Base-by-base conservation (phyloP, 2,888 invertebrate genomes). In the Apomyelois bistriatella region DNA sequence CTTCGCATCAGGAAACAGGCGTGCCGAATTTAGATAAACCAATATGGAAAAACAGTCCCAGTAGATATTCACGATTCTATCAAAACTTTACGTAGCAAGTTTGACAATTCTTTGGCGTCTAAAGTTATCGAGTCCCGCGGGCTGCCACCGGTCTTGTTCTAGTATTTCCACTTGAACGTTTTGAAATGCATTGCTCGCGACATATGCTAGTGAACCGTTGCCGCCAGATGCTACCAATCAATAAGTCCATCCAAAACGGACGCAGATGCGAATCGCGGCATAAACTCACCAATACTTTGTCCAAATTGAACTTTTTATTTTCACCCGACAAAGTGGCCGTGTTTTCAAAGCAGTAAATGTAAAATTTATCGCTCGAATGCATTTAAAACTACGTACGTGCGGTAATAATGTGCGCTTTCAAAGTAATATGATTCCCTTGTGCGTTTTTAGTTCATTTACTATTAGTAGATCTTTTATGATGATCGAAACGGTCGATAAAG, bases 281-380 rank as follows among this genome's bases (percentile, higher is more conserved):
- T 65, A 66, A 68, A 70, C 67, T 68, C 66, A 69, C 69, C 70
- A 66, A 74, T 72, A 79, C 74, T 77, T 75, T 72, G 68, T 75
- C 67, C 71, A 73, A 79, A 80, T 79, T 74, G 76, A 79, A 81
- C 79, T 83, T 83, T 82, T 85, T 82, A 83, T 84, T 79, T 75
- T 74, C 72, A 70, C 65, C 70, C 72, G 70, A 78, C 81, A 79
- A 77, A 79, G 76, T 82, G 74, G 72, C 68, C 63, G 72, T 73
- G 75, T 79, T 84, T 82, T 74, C 74, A 70, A 70, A 68, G 73
- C 65, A 73, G 74, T 82, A 74, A 79, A 80, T 78, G 74, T 76
- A 67, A 72, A 82, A 85, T 84, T 83, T 83, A 84, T 79, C 64
- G 75, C 68, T 74, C 72, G 68, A 74, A 74, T 74, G 72, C 72